Percentiles rank a stretch among this genome's conserved stretches.
phyloP scores from a whole-genome alignment of 2,113 vertebrate genomes.

The Ammodytes dubius region DNA sequence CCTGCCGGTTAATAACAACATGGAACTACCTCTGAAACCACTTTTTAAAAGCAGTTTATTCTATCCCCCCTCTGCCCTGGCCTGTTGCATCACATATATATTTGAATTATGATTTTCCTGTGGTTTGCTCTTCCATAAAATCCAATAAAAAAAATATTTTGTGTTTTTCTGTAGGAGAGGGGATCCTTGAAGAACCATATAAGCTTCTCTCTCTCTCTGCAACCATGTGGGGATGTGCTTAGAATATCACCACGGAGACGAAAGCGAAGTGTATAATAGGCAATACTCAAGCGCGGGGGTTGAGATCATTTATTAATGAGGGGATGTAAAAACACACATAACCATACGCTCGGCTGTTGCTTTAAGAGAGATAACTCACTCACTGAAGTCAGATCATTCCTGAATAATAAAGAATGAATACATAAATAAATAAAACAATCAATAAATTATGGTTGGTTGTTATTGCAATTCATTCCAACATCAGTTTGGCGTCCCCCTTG shows the following conservation, averaged over 20 bases:
- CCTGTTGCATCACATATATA: constrained; percentile 30
- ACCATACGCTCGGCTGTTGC: not conserved
- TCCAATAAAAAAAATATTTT: constrained; percentile 56
- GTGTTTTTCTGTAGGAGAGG: constrained; percentile 39
- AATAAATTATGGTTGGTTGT: constrained; percentile 46
- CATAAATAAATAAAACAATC: constrained; percentile 1
- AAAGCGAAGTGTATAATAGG: constrained; percentile 29
- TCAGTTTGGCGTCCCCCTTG: not conserved
- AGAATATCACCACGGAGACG: constrained; percentile 23
- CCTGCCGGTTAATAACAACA: constrained; percentile 47
- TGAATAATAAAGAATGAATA: constrained; percentile 34
- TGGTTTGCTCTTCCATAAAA: constrained; percentile 24
- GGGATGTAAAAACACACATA: constrained; percentile 39
- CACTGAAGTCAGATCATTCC: constrained; percentile 8
- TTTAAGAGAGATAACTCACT: not conserved
- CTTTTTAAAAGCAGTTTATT: constrained; percentile 27
- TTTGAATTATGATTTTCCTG: constrained; percentile 28
- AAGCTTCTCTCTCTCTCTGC: constrained; percentile 6
- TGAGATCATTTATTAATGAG: constrained; percentile 50
- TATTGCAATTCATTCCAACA: constrained; percentile 32
- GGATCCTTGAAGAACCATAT: constrained; percentile 39
- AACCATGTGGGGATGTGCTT: constrained; percentile 18
- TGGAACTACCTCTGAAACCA: constrained; percentile 12
- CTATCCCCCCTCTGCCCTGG: constrained; percentile 9
- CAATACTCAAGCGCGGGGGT: constrained; percentile 1